A percentile compares a stretch with the other conserved stretches of the same genome.
Conservation (phyloP, 2,888 invertebrate genomes). For the Chrysodeixis includens region DNA sequence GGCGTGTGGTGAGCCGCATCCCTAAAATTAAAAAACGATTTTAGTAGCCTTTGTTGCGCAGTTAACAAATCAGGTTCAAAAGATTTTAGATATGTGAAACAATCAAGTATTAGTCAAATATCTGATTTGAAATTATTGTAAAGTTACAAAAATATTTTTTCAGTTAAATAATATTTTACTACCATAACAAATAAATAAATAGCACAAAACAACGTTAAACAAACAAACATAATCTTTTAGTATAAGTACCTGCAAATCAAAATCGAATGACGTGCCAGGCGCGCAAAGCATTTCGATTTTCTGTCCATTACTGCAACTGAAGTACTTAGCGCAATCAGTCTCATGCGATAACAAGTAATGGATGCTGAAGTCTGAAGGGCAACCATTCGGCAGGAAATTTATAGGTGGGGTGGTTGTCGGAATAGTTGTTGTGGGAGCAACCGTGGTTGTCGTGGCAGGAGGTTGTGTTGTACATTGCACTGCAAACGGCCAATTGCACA, state of each 20-base stretch:
- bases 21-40: slow-evolving; percentile 29
- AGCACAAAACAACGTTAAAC: too few relatives aligned
- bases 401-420: neutral
- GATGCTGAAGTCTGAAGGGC: slow-evolving; percentile 67
- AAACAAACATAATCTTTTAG: too few relatives aligned
- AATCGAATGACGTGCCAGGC: slow-evolving; percentile 66
- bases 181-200: too few relatives aligned
- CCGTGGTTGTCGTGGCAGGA: neutral
- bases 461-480: slow-evolving; percentile 29
- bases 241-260: slow-evolving; percentile 65
- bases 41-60: too few relatives aligned
- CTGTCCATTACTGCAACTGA: slow-evolving; percentile 67
- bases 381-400: slow-evolving; percentile 65
- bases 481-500: slow-evolving; percentile 43
- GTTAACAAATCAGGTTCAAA: too few relatives aligned
- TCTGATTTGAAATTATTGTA: too few relatives aligned
- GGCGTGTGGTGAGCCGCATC: slow-evolving; percentile 48
- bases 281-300: slow-evolving; percentile 62
- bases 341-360: slow-evolving; percentile 70
- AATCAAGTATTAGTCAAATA: too few relatives aligned
- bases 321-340: slow-evolving; percentile 68
- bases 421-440: slow-evolving; percentile 12
- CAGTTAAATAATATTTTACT: too few relatives aligned
- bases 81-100: too few relatives aligned
- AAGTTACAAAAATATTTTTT: too few relatives aligned